phyloP scores from a whole-genome alignment of 2,888 invertebrate species.

The Stenotaenia linearis region DNA sequence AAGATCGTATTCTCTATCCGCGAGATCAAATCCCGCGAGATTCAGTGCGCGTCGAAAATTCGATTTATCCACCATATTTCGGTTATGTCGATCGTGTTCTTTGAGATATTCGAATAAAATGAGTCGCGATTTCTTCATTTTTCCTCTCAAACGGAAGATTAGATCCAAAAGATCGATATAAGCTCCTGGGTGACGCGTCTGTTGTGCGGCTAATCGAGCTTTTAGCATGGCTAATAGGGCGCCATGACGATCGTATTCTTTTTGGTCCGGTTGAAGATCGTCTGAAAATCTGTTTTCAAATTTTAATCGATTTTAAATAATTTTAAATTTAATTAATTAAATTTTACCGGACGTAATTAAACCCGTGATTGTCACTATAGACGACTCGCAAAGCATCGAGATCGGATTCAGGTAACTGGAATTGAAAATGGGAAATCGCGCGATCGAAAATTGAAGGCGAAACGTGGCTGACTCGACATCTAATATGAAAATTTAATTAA shows the following conservation, averaged over 20 bases:
- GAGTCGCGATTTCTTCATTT: constrained; percentile 14
- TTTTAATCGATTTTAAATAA: no score
- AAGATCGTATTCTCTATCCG: constrained; percentile 26
- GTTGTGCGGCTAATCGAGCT: constrained; percentile 27
- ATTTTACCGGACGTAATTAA: constrained; percentile 29
- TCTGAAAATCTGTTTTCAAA: constrained; percentile 10
- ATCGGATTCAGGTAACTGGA: constrained; percentile 19
- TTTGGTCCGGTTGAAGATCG: constrained; percentile 8
- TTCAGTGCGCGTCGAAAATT: constrained; percentile 10
- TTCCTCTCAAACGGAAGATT: background rate
- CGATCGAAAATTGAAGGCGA: background rate
- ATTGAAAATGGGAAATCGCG: constrained; percentile 14
- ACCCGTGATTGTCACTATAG: constrained; percentile 13
- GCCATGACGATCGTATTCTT: constrained; percentile 16
- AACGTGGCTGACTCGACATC: background rate
- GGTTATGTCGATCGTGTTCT: constrained; percentile 19
- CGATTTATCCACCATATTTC: background rate
- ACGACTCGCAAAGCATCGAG: constrained; percentile 8
- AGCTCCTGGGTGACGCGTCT: constrained; percentile 18
- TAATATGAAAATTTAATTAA: background rate
- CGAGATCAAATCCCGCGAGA: background rate
- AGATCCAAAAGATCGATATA: constrained; percentile 27
- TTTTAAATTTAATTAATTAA: background rate
- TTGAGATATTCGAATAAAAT: constrained; percentile 28
- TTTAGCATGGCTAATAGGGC: constrained; percentile 28